Percentiles rank a stretch among this genome's conserved stretches.
Evolutionary conservation across 2,113 vertebrate species (phyloP).

Genomic region (Chaetodon auriga): DNA sequence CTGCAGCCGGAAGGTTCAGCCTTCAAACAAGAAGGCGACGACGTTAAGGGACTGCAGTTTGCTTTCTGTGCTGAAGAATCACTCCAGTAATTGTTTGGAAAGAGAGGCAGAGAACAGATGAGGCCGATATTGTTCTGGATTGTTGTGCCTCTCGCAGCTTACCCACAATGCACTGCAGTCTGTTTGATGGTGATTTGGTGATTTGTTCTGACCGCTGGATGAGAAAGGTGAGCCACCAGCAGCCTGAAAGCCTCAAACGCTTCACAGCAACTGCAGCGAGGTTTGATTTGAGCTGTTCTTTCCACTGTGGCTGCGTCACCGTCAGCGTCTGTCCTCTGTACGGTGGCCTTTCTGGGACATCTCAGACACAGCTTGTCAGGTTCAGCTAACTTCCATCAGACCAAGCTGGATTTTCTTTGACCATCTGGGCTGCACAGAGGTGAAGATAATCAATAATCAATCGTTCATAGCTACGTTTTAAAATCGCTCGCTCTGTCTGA

Average conservation of each 20-base stretch:
- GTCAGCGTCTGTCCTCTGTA: not conserved
- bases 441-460: too few relatives aligned
- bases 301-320: too few relatives aligned
- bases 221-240: not conserved
- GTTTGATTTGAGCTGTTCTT: not conserved
- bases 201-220: not conserved
- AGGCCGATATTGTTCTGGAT: constrained; percentile 1
- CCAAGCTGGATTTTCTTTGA: too few relatives aligned
- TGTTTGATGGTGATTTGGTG: too few relatives aligned
- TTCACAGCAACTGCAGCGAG: not conserved
- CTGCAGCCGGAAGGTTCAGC: not conserved
- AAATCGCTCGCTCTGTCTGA: not conserved
- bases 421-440: too few relatives aligned
- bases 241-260: not conserved
- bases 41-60: not conserved
- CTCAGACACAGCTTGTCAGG: not conserved
- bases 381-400: not conserved
- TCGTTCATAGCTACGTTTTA: not conserved
- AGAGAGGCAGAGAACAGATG: not conserved
- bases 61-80: constrained; percentile 28
- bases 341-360: not conserved
- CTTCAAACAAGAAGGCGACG: not conserved
- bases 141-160: not conserved
- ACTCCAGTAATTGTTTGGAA: constrained; percentile 17
- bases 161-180: constrained; percentile 3